Conservation (phyloP, 2,113 vertebrate genomes). For the Nyctibius bracteatus region DNA sequence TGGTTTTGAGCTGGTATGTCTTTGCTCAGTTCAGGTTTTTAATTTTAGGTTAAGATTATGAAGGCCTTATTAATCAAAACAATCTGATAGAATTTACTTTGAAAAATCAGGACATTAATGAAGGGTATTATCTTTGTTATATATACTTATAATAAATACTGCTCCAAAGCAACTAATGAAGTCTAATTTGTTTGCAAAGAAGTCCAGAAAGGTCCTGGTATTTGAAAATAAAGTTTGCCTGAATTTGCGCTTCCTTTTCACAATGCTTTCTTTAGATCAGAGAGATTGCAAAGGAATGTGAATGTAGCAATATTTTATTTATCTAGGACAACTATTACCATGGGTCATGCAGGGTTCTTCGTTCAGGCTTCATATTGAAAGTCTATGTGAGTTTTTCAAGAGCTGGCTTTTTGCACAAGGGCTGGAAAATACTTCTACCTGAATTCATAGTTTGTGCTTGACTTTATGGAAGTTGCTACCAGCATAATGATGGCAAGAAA, state of each 20-base stretch:
- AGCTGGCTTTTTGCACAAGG: neutral
- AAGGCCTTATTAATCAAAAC: neutral
- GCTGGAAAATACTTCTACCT: neutral
- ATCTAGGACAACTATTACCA: neutral
- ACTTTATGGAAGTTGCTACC: neutral
- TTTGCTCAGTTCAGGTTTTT: neutral
- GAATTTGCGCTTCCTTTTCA: neutral
- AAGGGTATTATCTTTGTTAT: neutral
- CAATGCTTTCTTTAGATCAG: neutral
- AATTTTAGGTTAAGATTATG: neutral
- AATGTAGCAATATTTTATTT: slow-evolving; percentile 1
- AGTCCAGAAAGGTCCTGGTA: neutral
- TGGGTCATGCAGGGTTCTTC: neutral
- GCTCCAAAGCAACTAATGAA: neutral
- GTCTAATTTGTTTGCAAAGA: neutral
- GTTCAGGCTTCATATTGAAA: neutral
- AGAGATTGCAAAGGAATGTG: neutral
- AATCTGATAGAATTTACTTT: neutral
- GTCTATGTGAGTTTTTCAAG: neutral
- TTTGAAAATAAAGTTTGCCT: neutral
- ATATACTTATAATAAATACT: neutral
- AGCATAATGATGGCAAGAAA: neutral
- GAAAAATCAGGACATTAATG: neutral
- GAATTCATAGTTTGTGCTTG: neutral
- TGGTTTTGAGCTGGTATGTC: neutral